A percentile compares a stretch with the other conserved stretches of the same genome.
Evolutionary conservation across 30 jellyfish, hydroid and myxozoan species (phyloP).

Genomic region (Hydractinia echinata): DNA sequence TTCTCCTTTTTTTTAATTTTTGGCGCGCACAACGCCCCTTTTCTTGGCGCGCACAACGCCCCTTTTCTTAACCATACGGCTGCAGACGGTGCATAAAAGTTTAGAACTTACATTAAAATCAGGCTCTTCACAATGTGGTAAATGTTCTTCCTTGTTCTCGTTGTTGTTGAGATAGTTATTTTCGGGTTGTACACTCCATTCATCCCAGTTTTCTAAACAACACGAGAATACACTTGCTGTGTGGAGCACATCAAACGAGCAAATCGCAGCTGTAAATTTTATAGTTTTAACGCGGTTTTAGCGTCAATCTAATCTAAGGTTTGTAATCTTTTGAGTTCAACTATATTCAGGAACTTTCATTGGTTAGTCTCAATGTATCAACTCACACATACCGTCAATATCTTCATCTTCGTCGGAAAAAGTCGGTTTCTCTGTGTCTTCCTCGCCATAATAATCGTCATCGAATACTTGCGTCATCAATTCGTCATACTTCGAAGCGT

Average conservation of each 20-base stretch:
- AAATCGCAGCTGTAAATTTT: too few relatives aligned
- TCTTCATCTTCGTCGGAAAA: constrained; percentile 61
- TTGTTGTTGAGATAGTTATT: not conserved
- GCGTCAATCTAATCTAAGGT: too few relatives aligned
- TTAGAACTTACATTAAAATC: constrained; percentile 65
- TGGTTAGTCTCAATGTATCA: not conserved
- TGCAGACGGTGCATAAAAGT: too few relatives aligned
- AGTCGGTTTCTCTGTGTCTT: constrained; percentile 63
- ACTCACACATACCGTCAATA: constrained; percentile 1
- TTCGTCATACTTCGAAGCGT: constrained; percentile 71
- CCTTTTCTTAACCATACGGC: too few relatives aligned
- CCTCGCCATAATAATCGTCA: constrained; percentile 65
- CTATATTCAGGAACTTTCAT: not conserved
- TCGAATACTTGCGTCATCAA: constrained; percentile 69
- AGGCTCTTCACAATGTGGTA: constrained; percentile 77
- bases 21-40: too few relatives aligned
- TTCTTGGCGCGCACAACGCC: too few relatives aligned
- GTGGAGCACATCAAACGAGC: too few relatives aligned
- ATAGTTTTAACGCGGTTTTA: too few relatives aligned
- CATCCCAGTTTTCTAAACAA: constrained; percentile 80
- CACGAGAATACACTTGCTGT: not conserved
- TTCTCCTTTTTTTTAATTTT: too few relatives aligned
- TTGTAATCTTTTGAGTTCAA: too few relatives aligned
- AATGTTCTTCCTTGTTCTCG: not conserved
- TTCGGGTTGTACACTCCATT: constrained; percentile 46